phyloP scores from a whole-genome alignment of 2,113 vertebrate genomes.

The Labeo catla region DNA sequence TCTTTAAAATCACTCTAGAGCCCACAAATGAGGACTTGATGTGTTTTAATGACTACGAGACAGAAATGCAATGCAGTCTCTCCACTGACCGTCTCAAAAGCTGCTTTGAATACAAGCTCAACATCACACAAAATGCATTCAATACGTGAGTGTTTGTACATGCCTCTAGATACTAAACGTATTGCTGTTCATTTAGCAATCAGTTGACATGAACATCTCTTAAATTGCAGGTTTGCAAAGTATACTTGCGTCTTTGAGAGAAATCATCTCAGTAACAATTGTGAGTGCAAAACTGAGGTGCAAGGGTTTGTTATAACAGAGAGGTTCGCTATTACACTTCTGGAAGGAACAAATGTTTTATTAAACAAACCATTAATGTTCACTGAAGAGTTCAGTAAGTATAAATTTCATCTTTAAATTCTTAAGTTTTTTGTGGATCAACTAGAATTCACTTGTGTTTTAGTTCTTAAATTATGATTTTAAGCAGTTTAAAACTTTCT shows the following conservation, averaged over 20 bases:
- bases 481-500: background rate
- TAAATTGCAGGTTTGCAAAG: background rate
- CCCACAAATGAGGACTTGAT: conserved; percentile 15
- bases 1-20: background rate
- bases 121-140: accelerated
- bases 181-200: background rate
- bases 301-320: accelerated
- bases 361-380: background rate
- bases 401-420: background rate
- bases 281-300: conserved; percentile 49
- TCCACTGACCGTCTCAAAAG: background rate
- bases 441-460: too few relatives aligned
- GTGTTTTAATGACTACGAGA: conserved; percentile 60
- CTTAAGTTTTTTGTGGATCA: background rate
- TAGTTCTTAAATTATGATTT: too few relatives aligned
- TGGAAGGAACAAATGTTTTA: background rate
- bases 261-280: background rate
- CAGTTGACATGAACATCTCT: background rate
- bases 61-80: conserved; percentile 56
- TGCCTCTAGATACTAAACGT: background rate
- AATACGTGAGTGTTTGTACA: background rate
- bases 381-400: conserved; percentile 53
- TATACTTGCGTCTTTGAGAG: background rate
- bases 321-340: background rate
- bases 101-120: conserved; percentile 62